Conservation (phyloP, 2,113 vertebrate genomes). For the Carassius auratus region DNA sequence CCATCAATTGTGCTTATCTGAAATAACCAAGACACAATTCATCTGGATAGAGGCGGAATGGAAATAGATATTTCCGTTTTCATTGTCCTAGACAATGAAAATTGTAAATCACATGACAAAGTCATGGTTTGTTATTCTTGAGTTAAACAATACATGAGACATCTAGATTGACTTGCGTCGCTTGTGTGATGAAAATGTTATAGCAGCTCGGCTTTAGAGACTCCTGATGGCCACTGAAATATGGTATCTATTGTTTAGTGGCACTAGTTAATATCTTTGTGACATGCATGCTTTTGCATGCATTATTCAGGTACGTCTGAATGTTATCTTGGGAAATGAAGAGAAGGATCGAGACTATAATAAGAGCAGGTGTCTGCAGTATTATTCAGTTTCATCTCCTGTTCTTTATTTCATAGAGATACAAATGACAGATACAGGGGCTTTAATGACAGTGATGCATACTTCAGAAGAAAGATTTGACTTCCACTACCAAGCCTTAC, state of each 20-base stretch:
- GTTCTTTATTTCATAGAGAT: constrained; percentile 16
- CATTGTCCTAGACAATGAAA: constrained; percentile 35
- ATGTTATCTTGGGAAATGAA: constrained; percentile 7
- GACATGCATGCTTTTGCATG: constrained; percentile 2
- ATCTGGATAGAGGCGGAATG: constrained; percentile 4
- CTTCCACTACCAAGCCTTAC: neutral
- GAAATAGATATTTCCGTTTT: constrained; percentile 11
- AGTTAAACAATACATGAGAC: neutral
- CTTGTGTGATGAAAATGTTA: constrained; percentile 11
- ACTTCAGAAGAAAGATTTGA: constrained; percentile 24
- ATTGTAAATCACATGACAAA: constrained; percentile 13
- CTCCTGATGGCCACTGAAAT: neutral
- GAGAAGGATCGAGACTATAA: constrained; percentile 8
- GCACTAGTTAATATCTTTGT: neutral
- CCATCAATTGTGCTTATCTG: constrained; percentile 35
- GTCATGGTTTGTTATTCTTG: constrained; percentile 25
- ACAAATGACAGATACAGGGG: constrained; percentile 23
- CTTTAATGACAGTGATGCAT: constrained; percentile 7
- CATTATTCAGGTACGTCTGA: constrained; percentile 29
- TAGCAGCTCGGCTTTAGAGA: neutral
- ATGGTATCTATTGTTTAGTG: constrained; percentile 15
- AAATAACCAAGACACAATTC: constrained; percentile 25
- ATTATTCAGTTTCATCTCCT: constrained; percentile 18
- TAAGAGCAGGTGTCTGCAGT: neutral
- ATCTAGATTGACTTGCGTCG: neutral